Base-by-base conservation (phyloP, 2,797 vertebrate genomes). In the Cirrhinus mrigala region DNA sequence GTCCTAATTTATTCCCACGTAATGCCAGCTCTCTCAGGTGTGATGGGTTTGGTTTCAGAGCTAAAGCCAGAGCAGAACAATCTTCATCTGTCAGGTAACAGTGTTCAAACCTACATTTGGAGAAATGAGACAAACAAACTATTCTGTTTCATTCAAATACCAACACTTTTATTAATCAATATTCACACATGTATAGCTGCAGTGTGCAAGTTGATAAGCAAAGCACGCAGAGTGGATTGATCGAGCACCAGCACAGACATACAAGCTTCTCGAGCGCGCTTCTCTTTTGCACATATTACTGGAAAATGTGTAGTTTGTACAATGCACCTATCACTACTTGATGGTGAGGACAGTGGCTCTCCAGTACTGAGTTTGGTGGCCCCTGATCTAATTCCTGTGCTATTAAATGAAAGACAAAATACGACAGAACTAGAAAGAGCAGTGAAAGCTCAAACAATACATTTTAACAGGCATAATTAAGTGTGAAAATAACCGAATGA, bases 21-120 rank as follows among this genome's bases (percentile, higher is more conserved):
- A 76, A 50, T 3, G 11, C 0, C 73, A 76, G 73, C 5, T 76
- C 48, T 76, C 18, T 76, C 10, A 76, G 0, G 50, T 56, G 18
- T 54, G 50, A 76, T 54, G 73, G 8, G 6, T 76, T 76, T 56
- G 73, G 37, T 33, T 3, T 33, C 73, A 76, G 50, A 76, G 73
- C 73, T 76, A 4, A 76, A 22, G 29, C 7, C 27, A 73, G 3
- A 50, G 0, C 24, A 50, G 15, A 50, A 50, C 1, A 50, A 29
- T 27, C 50, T 22, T 76, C 27, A 33, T 2, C 27, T 14, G 11
- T 33, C 18, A 54, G 14, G 11, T 0, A 18, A 54, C 73, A 75
- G 16, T 11, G 0, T 52, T 15, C 20, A 10, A 56, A 56, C 50
- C 73, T 75, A 29, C 18, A 78, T n/a, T 37, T 0, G 1, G 12